Percentiles rank a stretch among this genome's conserved stretches.
These are phyloP conservation scores for Aspidoscelis tigris DNA, from an alignment of 2,113 vertebrate species.

Conservation along the genomic window DNA sequence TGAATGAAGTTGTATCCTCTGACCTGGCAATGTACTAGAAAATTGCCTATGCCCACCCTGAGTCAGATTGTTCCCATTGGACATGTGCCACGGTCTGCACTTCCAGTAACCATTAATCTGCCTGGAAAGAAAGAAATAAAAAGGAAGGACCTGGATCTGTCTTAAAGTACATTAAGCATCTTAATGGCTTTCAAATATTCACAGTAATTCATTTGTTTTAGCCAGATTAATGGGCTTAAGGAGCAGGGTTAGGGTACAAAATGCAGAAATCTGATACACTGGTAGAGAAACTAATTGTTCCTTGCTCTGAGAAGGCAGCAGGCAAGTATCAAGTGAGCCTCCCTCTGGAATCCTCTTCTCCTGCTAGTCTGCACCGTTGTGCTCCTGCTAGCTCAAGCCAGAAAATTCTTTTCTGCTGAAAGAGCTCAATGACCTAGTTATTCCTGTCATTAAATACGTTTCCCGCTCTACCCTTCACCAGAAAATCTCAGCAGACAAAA, in stretches of 20 bases:
- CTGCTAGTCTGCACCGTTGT: not conserved
- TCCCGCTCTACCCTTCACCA: too few species aligned
- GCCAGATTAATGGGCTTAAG: conserved; percentile 14
- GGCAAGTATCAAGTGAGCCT: not conserved
- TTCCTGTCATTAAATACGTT: too few species aligned
- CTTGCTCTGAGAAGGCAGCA: conserved; percentile 12
- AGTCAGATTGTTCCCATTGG: conserved; percentile 33
- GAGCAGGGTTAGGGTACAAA: not conserved
- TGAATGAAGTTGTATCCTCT: conserved; percentile 25
- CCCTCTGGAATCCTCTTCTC: not conserved
- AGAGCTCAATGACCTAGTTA: too few species aligned
- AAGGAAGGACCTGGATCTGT: not conserved
- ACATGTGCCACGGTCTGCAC: not conserved
- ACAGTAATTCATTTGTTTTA: conserved; percentile 24
- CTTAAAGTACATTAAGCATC: not conserved
- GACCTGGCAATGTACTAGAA: conserved; percentile 21
- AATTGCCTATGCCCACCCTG: conserved; percentile 24
- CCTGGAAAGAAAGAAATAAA: conserved; percentile 11
- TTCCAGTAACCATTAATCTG: conserved; percentile 19
- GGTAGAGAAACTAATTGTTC: conserved; percentile 11
- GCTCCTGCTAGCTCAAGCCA: not conserved
- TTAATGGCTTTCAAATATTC: conserved; percentile 4
- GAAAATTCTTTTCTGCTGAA: not conserved
- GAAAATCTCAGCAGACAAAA: too few species aligned
- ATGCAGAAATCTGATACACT: conserved; percentile 16